A percentile compares a stretch with the other conserved stretches of the same genome.
phyloP scores from a whole-genome alignment of 2,888 invertebrate genomes.

The Allacma fusca region DNA sequence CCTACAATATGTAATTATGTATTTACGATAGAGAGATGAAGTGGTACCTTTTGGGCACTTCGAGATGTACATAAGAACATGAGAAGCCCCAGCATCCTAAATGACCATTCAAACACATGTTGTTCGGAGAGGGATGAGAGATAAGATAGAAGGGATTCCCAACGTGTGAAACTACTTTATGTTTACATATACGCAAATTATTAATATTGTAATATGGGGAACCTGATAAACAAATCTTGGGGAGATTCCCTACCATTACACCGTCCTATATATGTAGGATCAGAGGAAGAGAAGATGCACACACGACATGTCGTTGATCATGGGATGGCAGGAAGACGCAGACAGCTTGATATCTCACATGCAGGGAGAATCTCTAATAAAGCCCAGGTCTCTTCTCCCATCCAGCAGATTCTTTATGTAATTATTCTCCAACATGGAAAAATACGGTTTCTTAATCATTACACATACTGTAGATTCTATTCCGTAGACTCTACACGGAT shows the following conservation, averaged over 20 bases:
- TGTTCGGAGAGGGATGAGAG: background rate
- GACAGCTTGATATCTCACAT: conserved; percentile 27
- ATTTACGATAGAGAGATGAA: too few relatives aligned
- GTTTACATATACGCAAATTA: background rate
- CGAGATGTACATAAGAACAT: too few relatives aligned
- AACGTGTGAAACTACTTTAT: conserved; percentile 20
- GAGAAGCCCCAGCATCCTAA: too few relatives aligned
- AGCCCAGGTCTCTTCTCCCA: conserved; percentile 2
- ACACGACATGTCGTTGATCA: conserved; percentile 24
- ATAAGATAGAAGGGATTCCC: conserved; percentile 1
- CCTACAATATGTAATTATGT: too few relatives aligned
- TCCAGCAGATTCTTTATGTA: conserved; percentile 6
- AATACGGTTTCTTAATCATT: conserved; percentile 12
- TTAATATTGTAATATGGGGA: background rate
- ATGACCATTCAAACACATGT: conserved; percentile 3
- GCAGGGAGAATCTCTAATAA: conserved; percentile 18
- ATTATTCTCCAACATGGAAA: background rate
- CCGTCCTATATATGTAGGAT: background rate
- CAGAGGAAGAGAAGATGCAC: background rate
- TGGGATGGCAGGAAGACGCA: conserved; percentile 14
- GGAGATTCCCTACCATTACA: background rate
- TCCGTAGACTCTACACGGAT: too few relatives aligned
- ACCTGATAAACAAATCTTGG: conserved; percentile 3
- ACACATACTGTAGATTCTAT: too few relatives aligned
- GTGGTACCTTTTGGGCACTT: too few relatives aligned